Conservation (phyloP, 2,113 vertebrate species). For the human (Homo sapiens) region DNA sequence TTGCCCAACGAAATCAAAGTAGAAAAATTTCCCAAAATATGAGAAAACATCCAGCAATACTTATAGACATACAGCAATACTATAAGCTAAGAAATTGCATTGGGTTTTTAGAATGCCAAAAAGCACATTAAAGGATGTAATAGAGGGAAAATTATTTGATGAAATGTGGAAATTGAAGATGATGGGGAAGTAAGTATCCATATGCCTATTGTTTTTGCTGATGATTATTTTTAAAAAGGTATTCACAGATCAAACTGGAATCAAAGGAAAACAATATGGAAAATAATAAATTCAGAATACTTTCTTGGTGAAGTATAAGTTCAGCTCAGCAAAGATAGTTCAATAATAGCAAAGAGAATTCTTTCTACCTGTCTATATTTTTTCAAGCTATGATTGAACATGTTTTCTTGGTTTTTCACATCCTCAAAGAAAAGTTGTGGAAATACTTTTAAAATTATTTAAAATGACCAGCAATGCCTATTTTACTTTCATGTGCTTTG, state of each 20-base stretch:
- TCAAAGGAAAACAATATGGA: background rate
- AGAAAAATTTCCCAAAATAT: background rate
- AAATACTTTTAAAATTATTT: slow-evolving; percentile 69
- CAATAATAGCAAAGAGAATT: background rate
- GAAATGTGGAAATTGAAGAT: background rate
- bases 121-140: background rate
- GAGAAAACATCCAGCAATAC: background rate
- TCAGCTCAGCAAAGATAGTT: background rate
- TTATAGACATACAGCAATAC: background rate
- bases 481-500: slow-evolving; percentile 50
- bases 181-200: background rate
- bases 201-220: background rate
- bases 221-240: background rate
- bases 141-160: background rate
- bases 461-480: slow-evolving; percentile 40
- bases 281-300: background rate
- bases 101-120: background rate
- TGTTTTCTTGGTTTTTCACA: slow-evolving; percentile 75
- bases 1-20: background rate
- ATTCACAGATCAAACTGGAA: background rate
- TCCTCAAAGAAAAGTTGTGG: slow-evolving; percentile 66
- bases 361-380: background rate
- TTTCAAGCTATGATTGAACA: slow-evolving; percentile 66
- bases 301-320: background rate
- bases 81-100: background rate